phyloP scores from a whole-genome alignment of 2,888 invertebrate genomes.

The Lamellibrachia satsuma region DNA sequence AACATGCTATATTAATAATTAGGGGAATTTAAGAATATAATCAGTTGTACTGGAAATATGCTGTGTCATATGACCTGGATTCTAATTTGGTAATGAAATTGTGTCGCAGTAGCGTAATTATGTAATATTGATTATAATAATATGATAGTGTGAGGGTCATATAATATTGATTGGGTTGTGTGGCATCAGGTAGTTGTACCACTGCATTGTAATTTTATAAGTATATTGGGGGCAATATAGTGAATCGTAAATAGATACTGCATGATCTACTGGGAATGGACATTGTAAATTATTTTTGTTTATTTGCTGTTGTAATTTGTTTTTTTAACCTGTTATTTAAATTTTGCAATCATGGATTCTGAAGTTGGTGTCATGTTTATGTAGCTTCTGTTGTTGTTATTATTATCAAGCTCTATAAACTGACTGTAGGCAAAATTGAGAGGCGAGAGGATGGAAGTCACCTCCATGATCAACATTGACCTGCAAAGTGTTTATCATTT shows the following conservation, averaged over 20 bases:
- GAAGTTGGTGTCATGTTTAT: too few relatives aligned
- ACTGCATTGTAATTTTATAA: neutral
- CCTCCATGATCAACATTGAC: too few relatives aligned
- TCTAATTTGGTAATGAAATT: neutral
- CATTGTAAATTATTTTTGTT: neutral
- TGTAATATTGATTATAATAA: slow-evolving; percentile 6
- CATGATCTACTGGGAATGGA: neutral
- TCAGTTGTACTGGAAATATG: neutral
- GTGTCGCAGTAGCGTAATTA: neutral
- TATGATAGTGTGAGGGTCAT: neutral
- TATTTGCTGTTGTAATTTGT: neutral
- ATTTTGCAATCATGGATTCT: neutral
- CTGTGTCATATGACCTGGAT: neutral
- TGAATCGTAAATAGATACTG: neutral
- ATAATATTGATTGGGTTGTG: slow-evolving; percentile 2
- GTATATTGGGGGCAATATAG: neutral
- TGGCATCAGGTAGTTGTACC: neutral
- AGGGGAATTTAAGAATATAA: neutral
- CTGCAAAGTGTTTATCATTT: too few relatives aligned
- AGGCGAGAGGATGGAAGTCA: too few relatives aligned
- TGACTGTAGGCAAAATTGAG: too few relatives aligned
- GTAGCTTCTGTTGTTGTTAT: too few relatives aligned
- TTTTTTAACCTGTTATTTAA: neutral
- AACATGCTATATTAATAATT: neutral
- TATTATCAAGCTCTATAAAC: too few relatives aligned